Evolutionary conservation across 2,113 vertebrate species (phyloP).

Genomic region (Dicentrarchus labrax): DNA sequence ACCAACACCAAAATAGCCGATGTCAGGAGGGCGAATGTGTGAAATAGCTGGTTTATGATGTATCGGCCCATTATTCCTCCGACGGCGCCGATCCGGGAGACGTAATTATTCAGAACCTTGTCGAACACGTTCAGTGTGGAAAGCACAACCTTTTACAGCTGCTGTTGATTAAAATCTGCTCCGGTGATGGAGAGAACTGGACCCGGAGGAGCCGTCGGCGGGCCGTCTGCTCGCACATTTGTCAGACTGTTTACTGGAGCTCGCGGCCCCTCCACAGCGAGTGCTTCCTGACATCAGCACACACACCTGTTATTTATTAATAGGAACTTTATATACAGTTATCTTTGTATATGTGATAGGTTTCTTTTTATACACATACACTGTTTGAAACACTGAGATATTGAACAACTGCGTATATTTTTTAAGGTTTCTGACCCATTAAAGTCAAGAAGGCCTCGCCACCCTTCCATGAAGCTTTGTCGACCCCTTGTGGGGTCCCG

Average conservation of each 20-base stretch:
- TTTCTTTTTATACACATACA: no score
- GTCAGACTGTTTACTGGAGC: slow-evolving; percentile 44
- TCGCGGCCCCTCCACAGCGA: not conserved
- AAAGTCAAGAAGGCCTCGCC: no score
- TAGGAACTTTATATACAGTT: no score
- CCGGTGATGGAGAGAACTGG: slow-evolving; percentile 41
- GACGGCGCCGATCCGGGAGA: slow-evolving; percentile 25
- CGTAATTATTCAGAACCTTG: slow-evolving; percentile 48
- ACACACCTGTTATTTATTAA: no score
- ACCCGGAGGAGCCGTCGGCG: slow-evolving; percentile 27
- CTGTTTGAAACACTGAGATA: no score
- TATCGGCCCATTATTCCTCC: slow-evolving; percentile 38
- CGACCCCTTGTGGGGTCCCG: no score
- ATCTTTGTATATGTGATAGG: no score
- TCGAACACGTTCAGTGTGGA: slow-evolving; percentile 41
- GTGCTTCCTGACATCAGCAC: no score
- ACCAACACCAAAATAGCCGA: not conserved
- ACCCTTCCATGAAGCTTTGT: no score
- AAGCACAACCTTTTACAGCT: slow-evolving; percentile 57
- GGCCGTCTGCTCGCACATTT: slow-evolving; percentile 45
- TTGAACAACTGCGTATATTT: no score
- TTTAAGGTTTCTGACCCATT: no score
- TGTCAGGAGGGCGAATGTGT: slow-evolving; percentile 1
- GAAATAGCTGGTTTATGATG: slow-evolving; percentile 28
- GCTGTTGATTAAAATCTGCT: slow-evolving; percentile 62